phyloP scores from a whole-genome alignment of 2,888 invertebrate genomes.

The Prenolepis imparis region DNA sequence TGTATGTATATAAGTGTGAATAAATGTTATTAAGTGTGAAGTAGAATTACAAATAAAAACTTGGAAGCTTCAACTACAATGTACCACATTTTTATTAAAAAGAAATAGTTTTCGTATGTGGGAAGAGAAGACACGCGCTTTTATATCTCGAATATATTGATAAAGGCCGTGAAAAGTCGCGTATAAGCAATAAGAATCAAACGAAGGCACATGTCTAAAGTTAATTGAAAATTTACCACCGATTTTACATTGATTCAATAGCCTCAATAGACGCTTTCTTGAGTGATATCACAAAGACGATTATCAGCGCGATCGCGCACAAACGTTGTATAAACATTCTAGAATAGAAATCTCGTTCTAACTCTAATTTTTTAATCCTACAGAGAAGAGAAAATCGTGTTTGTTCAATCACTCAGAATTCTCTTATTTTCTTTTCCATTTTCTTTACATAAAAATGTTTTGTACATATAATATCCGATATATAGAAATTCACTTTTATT shows the following conservation, averaged over 20 bases:
- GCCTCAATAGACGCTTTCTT: slow-evolving; percentile 24
- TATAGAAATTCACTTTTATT: background rate
- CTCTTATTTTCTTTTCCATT: background rate
- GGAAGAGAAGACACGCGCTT: no score
- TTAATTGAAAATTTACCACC: slow-evolving; percentile 41
- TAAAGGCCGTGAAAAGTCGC: slow-evolving; percentile 27
- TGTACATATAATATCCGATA: background rate
- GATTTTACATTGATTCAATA: slow-evolving; percentile 38
- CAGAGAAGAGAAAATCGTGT: background rate
- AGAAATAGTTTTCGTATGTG: no score
- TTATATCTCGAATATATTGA: background rate
- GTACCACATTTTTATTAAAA: no score
- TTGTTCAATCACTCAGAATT: background rate
- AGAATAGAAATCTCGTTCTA: background rate
- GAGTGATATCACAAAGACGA: background rate
- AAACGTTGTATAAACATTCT: background rate
- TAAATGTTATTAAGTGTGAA: no score
- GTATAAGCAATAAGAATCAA: slow-evolving; percentile 11
- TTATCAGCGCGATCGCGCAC: background rate
- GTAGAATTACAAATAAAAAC: no score
- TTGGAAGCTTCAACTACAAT: no score
- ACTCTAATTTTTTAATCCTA: slow-evolving; percentile 6
- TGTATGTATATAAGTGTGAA: no score
- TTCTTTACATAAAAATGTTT: background rate
- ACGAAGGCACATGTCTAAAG: slow-evolving; percentile 18